These are phyloP conservation scores for Motacilla tschutschensis DNA, from an alignment of 2,113 vertebrate species.

Conservation along the genomic window DNA sequence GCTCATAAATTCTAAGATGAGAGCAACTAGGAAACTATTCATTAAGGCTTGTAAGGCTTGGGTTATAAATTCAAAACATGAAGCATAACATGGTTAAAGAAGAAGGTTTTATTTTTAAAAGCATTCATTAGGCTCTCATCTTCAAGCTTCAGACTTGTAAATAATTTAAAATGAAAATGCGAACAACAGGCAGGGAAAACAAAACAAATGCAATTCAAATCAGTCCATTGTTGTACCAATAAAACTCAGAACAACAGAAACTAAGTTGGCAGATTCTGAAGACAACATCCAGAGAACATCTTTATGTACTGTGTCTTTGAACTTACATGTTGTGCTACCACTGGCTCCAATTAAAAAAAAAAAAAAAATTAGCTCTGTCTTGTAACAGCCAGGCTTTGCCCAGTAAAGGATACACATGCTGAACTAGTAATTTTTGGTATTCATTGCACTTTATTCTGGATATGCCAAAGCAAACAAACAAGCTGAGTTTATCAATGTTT, in stretches of 20 bases:
- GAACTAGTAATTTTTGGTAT: not conserved
- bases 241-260: slow-evolving; percentile 28
- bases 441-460: not conserved
- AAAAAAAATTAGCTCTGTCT: slow-evolving; percentile 26
- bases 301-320: slow-evolving; percentile 27
- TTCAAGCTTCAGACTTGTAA: slow-evolving; percentile 50
- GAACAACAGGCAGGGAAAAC: slow-evolving; percentile 1
- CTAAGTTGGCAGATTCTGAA: slow-evolving; percentile 25
- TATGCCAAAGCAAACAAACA: not conserved
- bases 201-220: slow-evolving; percentile 49
- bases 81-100: slow-evolving; percentile 31
- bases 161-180: slow-evolving; percentile 64
- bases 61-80: slow-evolving; percentile 59
- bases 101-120: slow-evolving; percentile 54
- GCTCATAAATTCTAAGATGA: slow-evolving; percentile 47
- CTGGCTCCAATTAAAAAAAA: not conserved
- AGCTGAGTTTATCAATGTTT: not conserved
- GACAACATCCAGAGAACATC: slow-evolving; percentile 26
- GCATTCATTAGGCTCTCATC: slow-evolving; percentile 62
- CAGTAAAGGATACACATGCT: not conserved
- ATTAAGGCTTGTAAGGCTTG: slow-evolving; percentile 36
- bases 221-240: slow-evolving; percentile 38
- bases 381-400: not conserved
- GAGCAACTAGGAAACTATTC: slow-evolving; percentile 44
- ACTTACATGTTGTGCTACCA: not conserved